A percentile compares a stretch with the other conserved stretches of the same genome.
Conservation (phyloP, 2,888 invertebrate species). For the Stictocephala bisonia region DNA sequence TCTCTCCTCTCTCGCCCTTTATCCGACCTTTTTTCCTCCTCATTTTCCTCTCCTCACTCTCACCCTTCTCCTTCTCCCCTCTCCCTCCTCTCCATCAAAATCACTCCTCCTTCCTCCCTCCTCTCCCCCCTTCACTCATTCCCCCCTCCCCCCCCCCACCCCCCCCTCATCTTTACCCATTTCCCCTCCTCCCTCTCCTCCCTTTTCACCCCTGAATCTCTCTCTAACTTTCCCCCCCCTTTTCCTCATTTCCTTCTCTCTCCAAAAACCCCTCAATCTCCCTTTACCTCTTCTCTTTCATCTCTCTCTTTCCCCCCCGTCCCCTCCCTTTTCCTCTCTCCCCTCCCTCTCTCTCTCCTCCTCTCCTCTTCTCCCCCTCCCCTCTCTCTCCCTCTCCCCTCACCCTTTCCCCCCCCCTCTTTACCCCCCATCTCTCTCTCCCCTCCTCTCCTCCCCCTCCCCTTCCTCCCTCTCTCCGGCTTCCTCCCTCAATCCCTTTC, state of each 20-base stretch:
- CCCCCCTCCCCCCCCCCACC: no score
- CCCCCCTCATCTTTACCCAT: no score
- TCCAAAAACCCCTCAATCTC: neutral
- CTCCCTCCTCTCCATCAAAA: neutral
- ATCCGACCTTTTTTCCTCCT: neutral
- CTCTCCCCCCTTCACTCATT: no score
- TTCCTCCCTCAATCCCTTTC: neutral
- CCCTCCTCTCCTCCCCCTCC: neutral
- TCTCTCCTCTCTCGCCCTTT: neutral
- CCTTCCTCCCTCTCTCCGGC: neutral
- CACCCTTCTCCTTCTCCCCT: neutral
- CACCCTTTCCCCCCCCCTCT: neutral
- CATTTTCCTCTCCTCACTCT: no score
- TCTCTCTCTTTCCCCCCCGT: neutral
- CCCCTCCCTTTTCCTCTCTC: neutral
- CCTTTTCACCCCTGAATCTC: neutral
- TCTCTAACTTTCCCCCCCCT: neutral
- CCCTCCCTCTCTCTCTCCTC: neutral
- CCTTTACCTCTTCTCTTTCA: no score
- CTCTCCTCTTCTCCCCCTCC: neutral
- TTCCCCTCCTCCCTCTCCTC: no score
- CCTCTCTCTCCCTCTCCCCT: no score
- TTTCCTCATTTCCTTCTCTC: neutral
- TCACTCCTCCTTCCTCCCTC: neutral
- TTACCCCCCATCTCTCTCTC: neutral